phyloP scores from a whole-genome alignment of 1,140 invertebrate species.

The Bombus haemorrhoidalis region DNA sequence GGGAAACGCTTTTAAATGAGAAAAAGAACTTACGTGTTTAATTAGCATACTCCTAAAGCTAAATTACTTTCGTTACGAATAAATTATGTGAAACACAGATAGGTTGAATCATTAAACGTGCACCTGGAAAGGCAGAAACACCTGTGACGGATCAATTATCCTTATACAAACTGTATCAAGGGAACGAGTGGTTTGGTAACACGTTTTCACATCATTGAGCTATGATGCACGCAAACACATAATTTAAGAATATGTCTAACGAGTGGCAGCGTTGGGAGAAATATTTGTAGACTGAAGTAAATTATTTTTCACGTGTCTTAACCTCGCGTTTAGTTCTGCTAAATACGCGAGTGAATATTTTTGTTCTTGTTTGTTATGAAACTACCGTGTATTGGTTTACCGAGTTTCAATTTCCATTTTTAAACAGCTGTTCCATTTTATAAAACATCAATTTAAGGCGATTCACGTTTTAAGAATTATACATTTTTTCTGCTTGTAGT shows the following conservation, averaged over 20 bases:
- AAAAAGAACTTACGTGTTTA: neutral
- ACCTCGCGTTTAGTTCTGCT: neutral
- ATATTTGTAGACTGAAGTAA: neutral
- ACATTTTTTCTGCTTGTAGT: neutral
- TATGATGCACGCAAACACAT: neutral
- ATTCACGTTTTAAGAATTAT: neutral
- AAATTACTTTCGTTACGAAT: neutral
- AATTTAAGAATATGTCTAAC: neutral
- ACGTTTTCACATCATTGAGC: neutral
- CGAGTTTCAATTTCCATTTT: neutral
- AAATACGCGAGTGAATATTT: neutral
- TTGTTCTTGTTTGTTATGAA: neutral
- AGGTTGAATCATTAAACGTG: neutral
- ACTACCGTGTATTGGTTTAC: neutral
- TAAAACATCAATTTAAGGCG: neutral
- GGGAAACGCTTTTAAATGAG: too few relatives aligned
- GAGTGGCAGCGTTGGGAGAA: too few relatives aligned
- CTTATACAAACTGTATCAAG: neutral
- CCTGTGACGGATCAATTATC: slow-evolving; percentile 37
- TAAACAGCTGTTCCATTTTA: neutral
- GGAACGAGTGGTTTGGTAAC: neutral
- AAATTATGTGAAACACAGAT: neutral
- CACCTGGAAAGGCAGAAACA: slow-evolving; percentile 29
- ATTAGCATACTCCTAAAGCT: neutral
- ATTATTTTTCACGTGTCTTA: neutral